These are phyloP conservation scores for Cydia pomonella DNA, from an alignment of 1,140 invertebrate genomes.

Conservation along the genomic window DNA sequence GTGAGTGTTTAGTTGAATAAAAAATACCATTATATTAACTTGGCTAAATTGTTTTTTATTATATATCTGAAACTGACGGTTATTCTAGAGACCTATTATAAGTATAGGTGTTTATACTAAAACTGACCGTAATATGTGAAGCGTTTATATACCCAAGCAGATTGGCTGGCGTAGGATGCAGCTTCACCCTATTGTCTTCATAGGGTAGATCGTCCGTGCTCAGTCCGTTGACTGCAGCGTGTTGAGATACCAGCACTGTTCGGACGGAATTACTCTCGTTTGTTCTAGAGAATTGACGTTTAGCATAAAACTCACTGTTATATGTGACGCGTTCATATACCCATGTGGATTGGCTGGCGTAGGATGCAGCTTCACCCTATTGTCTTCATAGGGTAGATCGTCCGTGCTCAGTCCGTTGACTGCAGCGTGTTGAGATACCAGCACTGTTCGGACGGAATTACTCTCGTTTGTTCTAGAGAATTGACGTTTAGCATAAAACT, in stretches of 20 bases:
- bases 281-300: background rate
- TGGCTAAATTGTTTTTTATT: no score
- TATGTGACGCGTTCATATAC: conserved; percentile 95
- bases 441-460: background rate
- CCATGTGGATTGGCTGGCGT: conserved; percentile 90
- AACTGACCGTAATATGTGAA: conserved; percentile 86
- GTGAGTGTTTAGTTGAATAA: no score
- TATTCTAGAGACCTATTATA: background rate
- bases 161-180: conserved; percentile 90
- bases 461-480: background rate
- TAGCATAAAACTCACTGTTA: conserved; percentile 81
- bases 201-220: background rate
- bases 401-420: background rate
- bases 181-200: conserved; percentile 91
- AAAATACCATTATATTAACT: no score
- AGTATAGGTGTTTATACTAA: background rate
- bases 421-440: conserved; percentile 34
- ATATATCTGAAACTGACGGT: no score
- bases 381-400: conserved; percentile 84
- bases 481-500: conserved; percentile 30
- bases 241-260: background rate
- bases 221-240: conserved; percentile 34
- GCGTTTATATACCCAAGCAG: conserved; percentile 94
- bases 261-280: background rate
- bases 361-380: conserved; percentile 88